These are phyloP conservation scores for Neria commutata DNA, from an alignment of 2,888 invertebrate genomes.

Conservation along the genomic window DNA sequence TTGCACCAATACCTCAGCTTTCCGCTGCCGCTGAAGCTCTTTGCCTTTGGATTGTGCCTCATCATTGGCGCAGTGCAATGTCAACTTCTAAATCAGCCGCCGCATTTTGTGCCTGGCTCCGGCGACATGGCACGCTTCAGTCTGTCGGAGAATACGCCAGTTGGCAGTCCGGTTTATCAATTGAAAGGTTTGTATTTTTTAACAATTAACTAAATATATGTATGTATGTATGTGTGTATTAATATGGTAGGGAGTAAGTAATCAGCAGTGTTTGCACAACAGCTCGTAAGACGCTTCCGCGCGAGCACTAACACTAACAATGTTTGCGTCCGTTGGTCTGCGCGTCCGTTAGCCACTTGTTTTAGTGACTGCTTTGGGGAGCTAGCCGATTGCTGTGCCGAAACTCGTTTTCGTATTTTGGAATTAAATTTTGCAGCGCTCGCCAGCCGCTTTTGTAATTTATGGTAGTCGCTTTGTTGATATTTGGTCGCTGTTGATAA, in stretches of 20 bases:
- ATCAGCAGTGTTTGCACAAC: too few species aligned
- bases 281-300: too few species aligned
- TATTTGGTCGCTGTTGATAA: too few species aligned
- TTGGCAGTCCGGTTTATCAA: slow-evolving; percentile 78
- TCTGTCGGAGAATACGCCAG: slow-evolving; percentile 74
- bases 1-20: slow-evolving; percentile 24
- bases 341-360: too few species aligned
- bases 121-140: slow-evolving; percentile 81
- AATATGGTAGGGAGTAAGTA: neutral
- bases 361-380: too few species aligned
- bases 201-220: neutral
- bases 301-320: too few species aligned
- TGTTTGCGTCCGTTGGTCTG: too few species aligned
- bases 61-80: slow-evolving; percentile 38
- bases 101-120: slow-evolving; percentile 74
- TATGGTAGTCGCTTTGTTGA: too few species aligned
- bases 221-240: neutral
- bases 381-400: too few species aligned
- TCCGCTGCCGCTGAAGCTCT: slow-evolving; percentile 31
- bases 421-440: too few species aligned
- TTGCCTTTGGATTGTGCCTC: neutral
- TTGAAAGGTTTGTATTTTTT: slow-evolving; percentile 67
- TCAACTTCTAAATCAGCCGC: slow-evolving; percentile 73
- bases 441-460: too few species aligned
- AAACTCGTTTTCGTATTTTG: too few species aligned